Evolutionary conservation across 2,888 invertebrate species (phyloP).

Genomic region (Caprella mutica): DNA sequence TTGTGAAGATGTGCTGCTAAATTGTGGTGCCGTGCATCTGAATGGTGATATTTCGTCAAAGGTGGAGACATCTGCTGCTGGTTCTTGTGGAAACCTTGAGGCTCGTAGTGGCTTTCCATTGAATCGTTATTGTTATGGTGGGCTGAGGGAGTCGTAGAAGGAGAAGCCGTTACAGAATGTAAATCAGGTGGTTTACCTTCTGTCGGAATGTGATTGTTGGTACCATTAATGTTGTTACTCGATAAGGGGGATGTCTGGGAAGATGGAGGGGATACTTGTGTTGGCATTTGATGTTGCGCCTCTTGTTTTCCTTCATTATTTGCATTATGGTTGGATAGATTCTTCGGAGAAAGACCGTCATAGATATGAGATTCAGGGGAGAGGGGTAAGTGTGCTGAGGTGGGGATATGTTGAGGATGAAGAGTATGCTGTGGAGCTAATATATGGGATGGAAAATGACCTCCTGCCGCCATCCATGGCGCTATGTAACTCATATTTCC

Average conservation of each 20-base stretch:
- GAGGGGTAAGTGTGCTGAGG: slow-evolving; percentile 17
- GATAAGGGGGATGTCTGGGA: slow-evolving; percentile 7
- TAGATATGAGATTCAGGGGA: slow-evolving; percentile 15
- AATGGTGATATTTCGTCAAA: neutral
- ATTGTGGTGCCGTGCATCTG: slow-evolving; percentile 10
- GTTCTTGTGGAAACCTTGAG: slow-evolving; percentile 30
- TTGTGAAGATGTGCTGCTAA: slow-evolving; percentile 13
- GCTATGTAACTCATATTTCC: slow-evolving; percentile 34
- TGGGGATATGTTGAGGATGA: slow-evolving; percentile 14
- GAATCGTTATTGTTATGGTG: slow-evolving; percentile 8
- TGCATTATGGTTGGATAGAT: neutral
- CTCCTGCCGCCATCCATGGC: slow-evolving; percentile 32
- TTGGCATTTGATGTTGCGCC: neutral
- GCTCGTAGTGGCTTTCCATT: slow-evolving; percentile 24
- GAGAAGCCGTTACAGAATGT: neutral
- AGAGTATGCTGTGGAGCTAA: slow-evolving; percentile 24
- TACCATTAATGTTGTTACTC: neutral
- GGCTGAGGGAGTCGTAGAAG: slow-evolving; percentile 8
- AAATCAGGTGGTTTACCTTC: no score
- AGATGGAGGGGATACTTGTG: neutral
- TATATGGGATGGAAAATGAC: slow-evolving; percentile 32
- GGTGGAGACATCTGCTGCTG: slow-evolving; percentile 16
- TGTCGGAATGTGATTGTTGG: slow-evolving; percentile 1
- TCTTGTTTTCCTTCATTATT: no score
- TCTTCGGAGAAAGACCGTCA: slow-evolving; percentile 11